Base-by-base conservation (phyloP, 2,113 vertebrate species). In the Centropus bengalensis region DNA sequence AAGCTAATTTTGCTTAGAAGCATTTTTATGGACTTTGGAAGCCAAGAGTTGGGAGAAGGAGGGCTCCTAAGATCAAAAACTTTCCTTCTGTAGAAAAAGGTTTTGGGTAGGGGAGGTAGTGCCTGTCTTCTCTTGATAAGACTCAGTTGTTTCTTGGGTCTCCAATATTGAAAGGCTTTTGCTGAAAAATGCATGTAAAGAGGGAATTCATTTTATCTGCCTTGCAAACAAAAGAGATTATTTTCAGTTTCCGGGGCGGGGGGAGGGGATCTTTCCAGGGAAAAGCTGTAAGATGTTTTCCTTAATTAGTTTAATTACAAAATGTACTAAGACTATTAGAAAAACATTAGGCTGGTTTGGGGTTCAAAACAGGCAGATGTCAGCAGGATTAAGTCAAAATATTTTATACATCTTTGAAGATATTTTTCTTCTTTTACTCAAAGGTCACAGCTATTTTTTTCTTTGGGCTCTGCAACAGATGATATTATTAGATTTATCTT, bases 1-100 rank as follows among this genome's bases (percentile, higher is more conserved):
- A 97, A 97, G 96, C 96, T 97, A 97, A 98, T 97, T 98, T 98
- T 97, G 85, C 97, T 97, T 97, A 96, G 96, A 97, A 98, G 97
- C 94, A 95, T 96, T 98, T 98, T 98, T 98, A 98, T 98, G 91
- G 96, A 97, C 90, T 96, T 96, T 96, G 94, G 96, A 97, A 97
- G 93, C 77, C 1, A 12, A 94, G 93, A 96, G 88, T 62, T 52
- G 96, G 97, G 96, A 92, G 76, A 92, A 97, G 83, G 49, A 96
- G 82, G 82, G 42, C 87, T 97, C 93, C 66, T 94, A 93, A 97
- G 96, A 97, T 97, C 97, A 98, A 97, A 98, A 97, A 82, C 92
- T 93, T 97, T 91, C 91, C 86, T 93, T 89, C 75, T 75, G 79
- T 54, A 91, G 82, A 42, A 78, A 93, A 91, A 91, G 69, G 45